Evolutionary conservation across 2,888 invertebrate genomes (phyloP).

Genomic region (Amiota minor): DNA sequence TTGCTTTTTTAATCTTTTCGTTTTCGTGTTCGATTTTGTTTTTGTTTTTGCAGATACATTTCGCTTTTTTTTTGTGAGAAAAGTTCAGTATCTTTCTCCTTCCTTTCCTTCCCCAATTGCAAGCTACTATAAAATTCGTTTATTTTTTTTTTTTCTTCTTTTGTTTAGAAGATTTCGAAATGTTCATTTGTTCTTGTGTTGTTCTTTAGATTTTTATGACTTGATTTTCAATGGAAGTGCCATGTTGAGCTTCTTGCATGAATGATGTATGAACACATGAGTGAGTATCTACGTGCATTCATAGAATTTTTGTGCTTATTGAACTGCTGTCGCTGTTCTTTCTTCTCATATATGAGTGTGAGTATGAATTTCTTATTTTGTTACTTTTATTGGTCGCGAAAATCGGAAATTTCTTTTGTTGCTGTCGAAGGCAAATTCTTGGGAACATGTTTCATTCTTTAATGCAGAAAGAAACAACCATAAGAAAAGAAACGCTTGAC

Average conservation of each 20-base stretch:
- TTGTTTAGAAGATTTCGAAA: conserved; percentile 16
- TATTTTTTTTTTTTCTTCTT: neutral
- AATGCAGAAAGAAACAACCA: neutral
- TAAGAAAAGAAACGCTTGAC: neutral
- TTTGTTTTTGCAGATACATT: neutral
- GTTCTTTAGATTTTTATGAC: conserved; percentile 7
- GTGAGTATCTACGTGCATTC: no score
- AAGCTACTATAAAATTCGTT: no score
- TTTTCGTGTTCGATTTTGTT: neutral
- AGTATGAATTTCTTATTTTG: neutral
- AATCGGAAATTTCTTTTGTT: conserved; percentile 12
- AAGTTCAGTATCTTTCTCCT: no score
- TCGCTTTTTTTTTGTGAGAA: neutral
- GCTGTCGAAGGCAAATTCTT: neutral
- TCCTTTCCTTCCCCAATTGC: no score
- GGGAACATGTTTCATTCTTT: neutral
- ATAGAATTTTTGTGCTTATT: no score
- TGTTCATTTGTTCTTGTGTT: no score
- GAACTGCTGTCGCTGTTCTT: no score
- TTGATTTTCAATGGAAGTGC: neutral
- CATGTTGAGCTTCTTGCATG: no score
- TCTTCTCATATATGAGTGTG: no score
- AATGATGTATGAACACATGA: no score
- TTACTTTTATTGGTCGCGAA: neutral
- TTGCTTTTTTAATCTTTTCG: neutral